phyloP scores from a whole-genome alignment of 2,888 invertebrate genomes.

The Sepioteuthis lessoniana region DNA sequence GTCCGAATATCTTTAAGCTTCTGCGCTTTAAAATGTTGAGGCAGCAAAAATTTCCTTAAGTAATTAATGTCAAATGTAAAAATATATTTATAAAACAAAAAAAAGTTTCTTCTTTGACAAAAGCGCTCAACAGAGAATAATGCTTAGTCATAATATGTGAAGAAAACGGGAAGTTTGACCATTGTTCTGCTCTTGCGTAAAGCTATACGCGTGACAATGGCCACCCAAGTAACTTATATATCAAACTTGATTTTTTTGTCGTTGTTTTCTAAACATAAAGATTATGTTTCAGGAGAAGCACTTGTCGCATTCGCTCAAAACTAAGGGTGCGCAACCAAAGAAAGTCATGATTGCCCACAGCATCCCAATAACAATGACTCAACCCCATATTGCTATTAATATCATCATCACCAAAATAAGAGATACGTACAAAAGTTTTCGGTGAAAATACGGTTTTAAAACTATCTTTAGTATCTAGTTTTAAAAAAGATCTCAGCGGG shows the following conservation, averaged over 20 bases:
- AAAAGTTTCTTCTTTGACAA: neutral
- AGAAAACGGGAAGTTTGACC: neutral
- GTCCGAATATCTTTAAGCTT: too few relatives aligned
- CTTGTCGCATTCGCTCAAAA: slow-evolving; percentile 4
- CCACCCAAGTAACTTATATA: slow-evolving; percentile 17
- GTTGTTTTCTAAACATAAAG: neutral
- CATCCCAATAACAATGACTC: neutral
- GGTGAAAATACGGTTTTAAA: too few relatives aligned
- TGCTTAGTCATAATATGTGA: neutral
- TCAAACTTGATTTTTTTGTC: neutral
- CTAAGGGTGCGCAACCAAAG: neutral
- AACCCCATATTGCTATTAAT: too few relatives aligned
- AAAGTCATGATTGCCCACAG: neutral
- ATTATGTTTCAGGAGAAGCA: neutral
- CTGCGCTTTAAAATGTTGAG: too few relatives aligned
- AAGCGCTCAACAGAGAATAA: neutral
- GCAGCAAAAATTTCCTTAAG: too few relatives aligned
- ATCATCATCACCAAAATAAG: neutral
- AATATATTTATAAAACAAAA: neutral
- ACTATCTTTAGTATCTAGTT: too few relatives aligned
- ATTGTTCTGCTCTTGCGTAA: neutral
- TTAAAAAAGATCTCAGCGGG: too few relatives aligned
- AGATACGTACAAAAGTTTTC: too few relatives aligned
- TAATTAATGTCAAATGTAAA: too few relatives aligned
- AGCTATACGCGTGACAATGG: neutral